Conservation (phyloP, 2,888 invertebrate species). For the Cyaniris semiargus region DNA sequence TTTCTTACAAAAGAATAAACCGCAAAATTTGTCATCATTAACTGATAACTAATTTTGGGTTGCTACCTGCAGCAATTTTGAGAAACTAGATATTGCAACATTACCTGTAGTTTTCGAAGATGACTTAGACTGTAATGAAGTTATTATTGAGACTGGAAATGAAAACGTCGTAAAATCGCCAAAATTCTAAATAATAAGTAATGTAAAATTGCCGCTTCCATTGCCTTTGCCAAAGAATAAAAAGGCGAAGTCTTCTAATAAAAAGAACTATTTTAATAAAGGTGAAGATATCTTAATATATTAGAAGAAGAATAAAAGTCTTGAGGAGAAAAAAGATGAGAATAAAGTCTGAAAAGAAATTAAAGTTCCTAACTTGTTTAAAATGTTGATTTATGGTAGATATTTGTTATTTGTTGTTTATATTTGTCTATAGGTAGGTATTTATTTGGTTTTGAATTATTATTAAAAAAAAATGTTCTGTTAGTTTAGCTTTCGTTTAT, state of each 20-base stretch:
- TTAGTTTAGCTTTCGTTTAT: too few species aligned
- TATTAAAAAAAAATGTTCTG: too few species aligned
- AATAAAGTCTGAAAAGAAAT: not conserved
- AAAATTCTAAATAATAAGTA: too few species aligned
- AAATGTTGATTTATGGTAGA: not conserved
- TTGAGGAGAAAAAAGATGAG: not conserved
- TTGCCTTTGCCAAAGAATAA: not conserved
- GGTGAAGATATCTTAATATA: not conserved
- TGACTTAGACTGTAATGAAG: too few species aligned
- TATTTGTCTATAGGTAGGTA: too few species aligned
- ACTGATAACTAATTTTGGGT: not conserved
- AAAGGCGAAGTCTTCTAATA: not conserved
- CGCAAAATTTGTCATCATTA: not conserved
- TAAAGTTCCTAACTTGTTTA: not conserved
- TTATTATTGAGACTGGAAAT: too few species aligned
- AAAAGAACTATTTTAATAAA: not conserved
- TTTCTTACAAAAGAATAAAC: too few species aligned
- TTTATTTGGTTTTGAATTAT: too few species aligned
- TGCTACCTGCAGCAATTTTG: conserved; percentile 1
- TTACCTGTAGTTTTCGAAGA: too few species aligned
- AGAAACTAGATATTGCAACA: not conserved
- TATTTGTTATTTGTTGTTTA: not conserved
- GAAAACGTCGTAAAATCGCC: too few species aligned
- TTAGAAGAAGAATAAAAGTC: not conserved
- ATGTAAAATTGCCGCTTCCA: too few species aligned